Evolutionary conservation across 1,140 invertebrate genomes (phyloP), one percentile per base, ranked within the genome.

Genomic region (Pseudomyrmex flavicornis): DNA sequence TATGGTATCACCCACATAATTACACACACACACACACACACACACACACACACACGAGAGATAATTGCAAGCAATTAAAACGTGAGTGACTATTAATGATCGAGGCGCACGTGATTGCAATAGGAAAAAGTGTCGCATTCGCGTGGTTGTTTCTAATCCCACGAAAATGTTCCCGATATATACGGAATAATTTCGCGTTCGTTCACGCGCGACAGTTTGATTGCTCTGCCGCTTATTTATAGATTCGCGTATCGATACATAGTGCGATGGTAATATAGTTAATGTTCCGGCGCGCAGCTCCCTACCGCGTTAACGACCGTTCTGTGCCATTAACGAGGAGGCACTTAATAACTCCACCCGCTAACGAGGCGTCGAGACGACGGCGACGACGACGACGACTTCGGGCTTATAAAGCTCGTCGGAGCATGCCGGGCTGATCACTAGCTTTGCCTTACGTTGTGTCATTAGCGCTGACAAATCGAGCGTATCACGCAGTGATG

Each of bases 281-380:
- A 72, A 56, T 68, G 76, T 88, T 87, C 56, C 75, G 83, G 50
- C 63, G 65, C 62, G 59, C 69, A 56, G 54, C 75, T 62, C 68
- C 15, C 63, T 58, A 50, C 10, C 22, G 17, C n/a, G 80, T 65
- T 88, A 87, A 87, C 82, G 83, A 88, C 50, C 63, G 72, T 62
- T 75, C 66, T 56, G 68, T 68, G 66, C 80, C 74, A 83, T 89
- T 89, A 89, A 89, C 86, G 79, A 85, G 80, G 46, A 52, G 50
- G 26, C 88, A 89, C 73, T 89, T 89, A 86, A 87, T 89, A 89
- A 88, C 76, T 82, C 63, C 75, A 82, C 70, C 88, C 87, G 74
- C 76, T 88, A 89, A 88, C 88, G 84, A 89, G 73, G 72, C 88
- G 87, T 86, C 87, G 85, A 88, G 87, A 87, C 85, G 77, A 85